These are phyloP conservation scores for Python bivittatus DNA, from an alignment of 2,113 vertebrate genomes.

Conservation along the genomic window DNA sequence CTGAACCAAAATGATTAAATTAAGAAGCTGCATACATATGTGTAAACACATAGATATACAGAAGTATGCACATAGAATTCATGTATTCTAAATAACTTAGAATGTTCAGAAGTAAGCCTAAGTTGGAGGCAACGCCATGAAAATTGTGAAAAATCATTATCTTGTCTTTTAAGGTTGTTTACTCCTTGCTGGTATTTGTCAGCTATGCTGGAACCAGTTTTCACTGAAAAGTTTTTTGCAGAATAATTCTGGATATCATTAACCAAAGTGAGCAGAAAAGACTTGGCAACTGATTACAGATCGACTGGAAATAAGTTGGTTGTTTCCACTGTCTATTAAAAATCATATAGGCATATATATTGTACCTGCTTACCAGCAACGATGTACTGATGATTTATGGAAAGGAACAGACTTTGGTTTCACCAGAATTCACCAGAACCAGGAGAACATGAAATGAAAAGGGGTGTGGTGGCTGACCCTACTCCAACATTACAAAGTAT, in stretches of 20 bases:
- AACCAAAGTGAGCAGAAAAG: neutral
- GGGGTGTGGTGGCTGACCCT: neutral
- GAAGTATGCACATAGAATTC: neutral
- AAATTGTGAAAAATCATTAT: neutral
- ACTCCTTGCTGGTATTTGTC: neutral
- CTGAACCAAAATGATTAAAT: constrained; percentile 18
- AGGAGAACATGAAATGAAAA: neutral
- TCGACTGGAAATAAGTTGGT: neutral
- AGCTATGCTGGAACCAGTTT: neutral
- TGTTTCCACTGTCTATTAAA: neutral
- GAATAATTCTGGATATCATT: neutral
- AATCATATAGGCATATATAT: neutral
- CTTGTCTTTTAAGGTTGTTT: constrained; percentile 17
- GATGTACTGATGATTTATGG: neutral
- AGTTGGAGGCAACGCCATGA: constrained; percentile 1
- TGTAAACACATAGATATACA: neutral
- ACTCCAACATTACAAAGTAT: neutral
- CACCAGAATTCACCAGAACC: neutral
- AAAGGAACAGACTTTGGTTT: neutral
- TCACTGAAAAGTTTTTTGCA: neutral
- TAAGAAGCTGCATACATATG: constrained; percentile 1
- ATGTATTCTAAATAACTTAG: neutral
- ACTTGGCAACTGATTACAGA: neutral
- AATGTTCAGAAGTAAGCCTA: neutral
- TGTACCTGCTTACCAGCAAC: neutral